Evolutionary conservation across 2,888 invertebrate species (phyloP), one percentile per base, ranked within the genome.

Genomic region (Galerucella pusilla): DNA sequence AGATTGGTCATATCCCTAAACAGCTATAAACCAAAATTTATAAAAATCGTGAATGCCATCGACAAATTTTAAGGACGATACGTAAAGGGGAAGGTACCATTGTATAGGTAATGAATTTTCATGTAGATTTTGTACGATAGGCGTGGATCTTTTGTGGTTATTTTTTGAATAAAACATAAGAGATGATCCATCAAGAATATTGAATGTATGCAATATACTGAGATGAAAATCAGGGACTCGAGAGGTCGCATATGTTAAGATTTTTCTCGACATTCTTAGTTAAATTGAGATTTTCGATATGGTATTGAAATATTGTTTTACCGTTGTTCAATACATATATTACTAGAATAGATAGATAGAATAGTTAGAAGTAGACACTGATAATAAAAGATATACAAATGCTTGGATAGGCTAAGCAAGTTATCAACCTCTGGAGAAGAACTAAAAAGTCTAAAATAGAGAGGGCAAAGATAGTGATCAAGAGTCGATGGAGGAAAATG

Each of bases 81-180:
- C 11, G 9, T 10, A 14, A 4, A 49, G 49, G 12, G 14, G 14
- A 14, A 49, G 14, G 12, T 11, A 49, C 14, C 9, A 46, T 63
- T 71, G 59, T 71, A 49, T 46, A 28, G 9, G 42, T 71, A 71
- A 71, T 71, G 71, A 71, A 71, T 71, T 65, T 71, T 42, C 49
- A 59, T 66, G 57, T 71, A 65, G 42, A 71, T 65, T 45, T 14
- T 42, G 57, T 71, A 64, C 57, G 35, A 42, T 42, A 42, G 35
- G 35, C 35, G 35, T 42, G 35, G 35, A 7, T 42, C 35, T 42
- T 71, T 57, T 71, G 66, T 66, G 45, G 11, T 59, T 65, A 59
- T 71, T 71, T 49, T 71, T 71, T 71, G 71, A 65, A 71, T 71
- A 71, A 71, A 71, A 71, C 71, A 71, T 71, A 71, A 71, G 59